Evolutionary conservation across 1,140 invertebrate species (phyloP), one percentile per base, ranked within the genome.

Genomic region (Leptestheria dahalacensis): DNA sequence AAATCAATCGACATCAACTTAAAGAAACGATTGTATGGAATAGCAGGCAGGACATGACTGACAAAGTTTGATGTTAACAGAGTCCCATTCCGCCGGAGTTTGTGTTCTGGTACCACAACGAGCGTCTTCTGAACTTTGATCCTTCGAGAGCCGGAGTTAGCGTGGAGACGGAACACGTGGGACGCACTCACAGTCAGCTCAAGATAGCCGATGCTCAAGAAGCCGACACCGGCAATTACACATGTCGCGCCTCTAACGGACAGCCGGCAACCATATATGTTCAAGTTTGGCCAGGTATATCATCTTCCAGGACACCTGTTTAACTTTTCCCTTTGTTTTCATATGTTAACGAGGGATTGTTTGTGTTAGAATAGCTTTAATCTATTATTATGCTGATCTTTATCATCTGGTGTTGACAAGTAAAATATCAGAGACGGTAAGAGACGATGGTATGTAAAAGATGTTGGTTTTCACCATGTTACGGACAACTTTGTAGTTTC

Each of bases 51-150:
- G n/a, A n/a, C n/a, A n/a, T n/a, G n/a, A 12, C 1, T 58, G 47
- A 58, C 28, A 21, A n/a, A 12, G 51, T 56, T 1, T 63, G 1
- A 4, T 58, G 64, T 50, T 79, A 78, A 12, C 78, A 90, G 87
- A 90, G 86, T 70, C 86, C 86, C 46, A 87, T 84, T 65, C 86
- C 86, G 52, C 88, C 88, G 23, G 86, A 89, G 71, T 91, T 87
- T 75, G 86, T 91, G 52, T 89, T 89, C 75, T 90, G 86, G 88
- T 89, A 87, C 74, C 88, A 91, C 74, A 90, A 91, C 74, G 85
- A 88, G 68, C 81, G 84, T 57, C 89, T 91, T 84, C 90, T 91
- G 74, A 92, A 91, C 75, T 92, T 91, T 71, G 88, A 91, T 72
- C 86, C 82, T 29, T 79, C 83, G 2, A 78, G 88, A 51, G 84